Evolutionary conservation across 2,797 vertebrate genomes (phyloP).

Genomic region (Helicolenus hilgendorfi): DNA sequence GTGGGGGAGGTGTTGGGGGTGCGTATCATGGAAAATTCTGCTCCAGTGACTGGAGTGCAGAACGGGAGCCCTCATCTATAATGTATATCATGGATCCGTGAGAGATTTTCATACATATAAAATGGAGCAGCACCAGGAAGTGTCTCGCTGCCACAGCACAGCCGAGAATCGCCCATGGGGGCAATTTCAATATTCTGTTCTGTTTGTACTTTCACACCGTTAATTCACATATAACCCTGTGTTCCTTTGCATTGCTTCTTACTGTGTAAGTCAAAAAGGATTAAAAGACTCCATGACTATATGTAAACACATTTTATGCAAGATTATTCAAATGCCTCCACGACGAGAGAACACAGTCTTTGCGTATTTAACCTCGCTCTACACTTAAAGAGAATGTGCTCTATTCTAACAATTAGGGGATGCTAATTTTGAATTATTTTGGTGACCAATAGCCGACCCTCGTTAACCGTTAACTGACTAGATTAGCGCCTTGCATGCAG

Average conservation of each 20-base stretch:
- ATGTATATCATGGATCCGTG: slow-evolving; percentile 87
- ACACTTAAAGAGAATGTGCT: slow-evolving; percentile 15
- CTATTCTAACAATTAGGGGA: background rate
- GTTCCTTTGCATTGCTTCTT: slow-evolving; percentile 66
- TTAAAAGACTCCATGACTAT: slow-evolving; percentile 78
- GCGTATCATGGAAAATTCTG: slow-evolving; percentile 83
- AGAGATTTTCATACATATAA: slow-evolving; percentile 89
- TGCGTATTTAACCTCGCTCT: slow-evolving; percentile 39
- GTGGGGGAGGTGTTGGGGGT: slow-evolving; percentile 20
- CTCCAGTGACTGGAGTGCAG: slow-evolving; percentile 84
- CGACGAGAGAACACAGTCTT: background rate
- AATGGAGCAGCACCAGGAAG: slow-evolving; percentile 85
- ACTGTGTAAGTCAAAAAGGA: slow-evolving; percentile 81
- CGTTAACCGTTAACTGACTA: background rate
- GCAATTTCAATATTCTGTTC: slow-evolving; percentile 86
- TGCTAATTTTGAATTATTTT: background rate
- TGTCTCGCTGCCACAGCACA: slow-evolving; percentile 70
- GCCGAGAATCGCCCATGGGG: slow-evolving; percentile 73
- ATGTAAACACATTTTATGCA: slow-evolving; percentile 82
- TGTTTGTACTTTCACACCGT: slow-evolving; percentile 84
- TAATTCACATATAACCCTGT: slow-evolving; percentile 79
- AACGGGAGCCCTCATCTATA: slow-evolving; percentile 89
- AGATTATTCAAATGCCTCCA: slow-evolving; percentile 81
- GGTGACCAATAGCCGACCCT: background rate
- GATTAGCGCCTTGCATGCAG: background rate